Evolutionary conservation across 2,888 invertebrate species (phyloP).

Genomic region (Phrixothrix hirtus): DNA sequence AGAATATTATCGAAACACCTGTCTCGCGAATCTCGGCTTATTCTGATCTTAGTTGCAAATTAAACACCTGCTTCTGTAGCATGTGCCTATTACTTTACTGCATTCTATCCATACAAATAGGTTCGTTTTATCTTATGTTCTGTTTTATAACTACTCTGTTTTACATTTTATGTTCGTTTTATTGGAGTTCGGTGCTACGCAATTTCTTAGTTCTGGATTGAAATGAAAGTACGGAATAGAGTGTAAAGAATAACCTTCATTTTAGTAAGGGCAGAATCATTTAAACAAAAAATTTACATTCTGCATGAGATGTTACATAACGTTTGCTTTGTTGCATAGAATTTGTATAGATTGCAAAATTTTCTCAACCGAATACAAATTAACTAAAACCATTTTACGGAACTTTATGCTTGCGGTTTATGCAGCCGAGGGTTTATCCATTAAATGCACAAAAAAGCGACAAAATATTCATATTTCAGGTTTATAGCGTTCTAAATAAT

Average conservation of each 20-base stretch:
- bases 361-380: not conserved
- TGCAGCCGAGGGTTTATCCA: too few species aligned
- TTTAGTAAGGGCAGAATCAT: constrained; percentile 3
- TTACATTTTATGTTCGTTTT: constrained; percentile 29
- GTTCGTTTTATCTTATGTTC: constrained; percentile 23
- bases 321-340: too few species aligned
- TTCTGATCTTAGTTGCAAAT: constrained; percentile 30
- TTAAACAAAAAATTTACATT: constrained; percentile 9
- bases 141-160: constrained; percentile 26
- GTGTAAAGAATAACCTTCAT: constrained; percentile 1
- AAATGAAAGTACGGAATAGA: constrained; percentile 10
- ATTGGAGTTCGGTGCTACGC: constrained; percentile 24
- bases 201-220: constrained; percentile 25
- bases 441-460: too few species aligned
- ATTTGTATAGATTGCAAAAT: not conserved
- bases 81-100: constrained; percentile 25
- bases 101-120: constrained; percentile 31
- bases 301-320: too few species aligned
- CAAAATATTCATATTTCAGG: too few species aligned
- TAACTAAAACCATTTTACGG: not conserved
- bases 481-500: too few species aligned
- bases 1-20: constrained; percentile 26
- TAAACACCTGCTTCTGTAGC: constrained; percentile 29
- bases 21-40: constrained; percentile 23
- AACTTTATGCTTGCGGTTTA: not conserved